phyloP scores from a whole-genome alignment of 2,797 vertebrate genomes.

The Rhinophrynus dorsalis region DNA sequence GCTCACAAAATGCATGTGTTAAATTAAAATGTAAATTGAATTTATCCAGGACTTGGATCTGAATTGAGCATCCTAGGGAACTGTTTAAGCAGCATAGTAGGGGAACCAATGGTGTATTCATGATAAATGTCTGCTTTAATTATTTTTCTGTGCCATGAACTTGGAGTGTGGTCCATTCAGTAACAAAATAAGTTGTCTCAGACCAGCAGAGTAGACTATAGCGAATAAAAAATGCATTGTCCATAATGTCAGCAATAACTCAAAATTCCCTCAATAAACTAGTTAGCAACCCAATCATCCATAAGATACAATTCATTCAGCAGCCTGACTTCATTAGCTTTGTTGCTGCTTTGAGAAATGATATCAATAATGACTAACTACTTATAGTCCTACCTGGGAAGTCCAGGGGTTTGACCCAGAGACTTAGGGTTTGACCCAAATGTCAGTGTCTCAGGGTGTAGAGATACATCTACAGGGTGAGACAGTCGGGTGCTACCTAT shows the following conservation, averaged over 20 bases:
- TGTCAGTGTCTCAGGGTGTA: no score
- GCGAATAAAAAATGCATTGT: constrained; percentile 14
- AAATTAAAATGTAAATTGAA: constrained; percentile 30
- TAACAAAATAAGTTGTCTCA: neutral
- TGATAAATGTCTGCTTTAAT: neutral
- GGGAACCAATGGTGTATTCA: neutral
- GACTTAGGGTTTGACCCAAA: no score
- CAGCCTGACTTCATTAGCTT: constrained; percentile 1
- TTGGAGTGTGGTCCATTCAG: neutral
- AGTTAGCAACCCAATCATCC: constrained; percentile 19
- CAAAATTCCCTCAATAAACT: constrained; percentile 4
- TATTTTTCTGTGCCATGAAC: neutral
- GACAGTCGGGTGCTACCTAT: no score
- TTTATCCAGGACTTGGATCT: constrained; percentile 1
- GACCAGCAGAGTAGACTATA: no score
- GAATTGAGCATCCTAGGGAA: neutral
- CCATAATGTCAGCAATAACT: constrained; percentile 3
- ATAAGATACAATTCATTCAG: constrained; percentile 5
- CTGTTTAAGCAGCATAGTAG: neutral
- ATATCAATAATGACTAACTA: no score
- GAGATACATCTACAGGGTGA: no score
- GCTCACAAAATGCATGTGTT: constrained; percentile 6
- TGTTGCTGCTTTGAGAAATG: neutral
- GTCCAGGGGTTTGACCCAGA: no score
- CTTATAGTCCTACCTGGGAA: no score